Evolutionary conservation across 1,140 invertebrate genomes (phyloP).

Genomic region (Trichonephila clavata): DNA sequence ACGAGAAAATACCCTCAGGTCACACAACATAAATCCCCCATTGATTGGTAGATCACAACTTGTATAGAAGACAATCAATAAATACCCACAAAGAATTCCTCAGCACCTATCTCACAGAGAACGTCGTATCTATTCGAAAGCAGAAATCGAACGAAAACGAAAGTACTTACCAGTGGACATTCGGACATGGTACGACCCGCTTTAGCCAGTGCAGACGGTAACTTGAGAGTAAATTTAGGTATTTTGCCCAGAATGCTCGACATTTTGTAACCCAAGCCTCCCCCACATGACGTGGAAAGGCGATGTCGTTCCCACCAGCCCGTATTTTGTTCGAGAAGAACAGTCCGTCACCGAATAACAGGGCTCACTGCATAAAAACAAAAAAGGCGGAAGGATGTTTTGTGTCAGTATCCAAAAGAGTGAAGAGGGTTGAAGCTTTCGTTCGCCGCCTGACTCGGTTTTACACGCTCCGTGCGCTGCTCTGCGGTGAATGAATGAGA

Average conservation of each 20-base stretch:
- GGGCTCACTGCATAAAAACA: conserved; percentile 48
- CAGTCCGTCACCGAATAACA: conserved; percentile 17
- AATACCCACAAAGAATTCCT: neutral
- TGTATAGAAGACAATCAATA: conserved; percentile 25
- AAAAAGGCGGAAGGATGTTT: neutral
- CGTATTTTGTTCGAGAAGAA: conserved; percentile 66
- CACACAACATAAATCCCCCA: conserved; percentile 6
- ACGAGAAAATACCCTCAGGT: neutral
- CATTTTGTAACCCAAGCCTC: conserved; percentile 73
- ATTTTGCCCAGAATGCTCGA: conserved; percentile 75
- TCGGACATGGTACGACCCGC: conserved; percentile 75
- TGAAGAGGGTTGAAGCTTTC: neutral
- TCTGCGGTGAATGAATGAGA: conserved; percentile 54
- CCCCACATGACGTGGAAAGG: conserved; percentile 75
- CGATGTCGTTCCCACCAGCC: conserved; percentile 69
- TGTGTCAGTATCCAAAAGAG: conserved; percentile 36
- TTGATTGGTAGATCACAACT: conserved; percentile 11
- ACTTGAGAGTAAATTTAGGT: conserved; percentile 76
- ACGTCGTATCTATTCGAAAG: neutral
- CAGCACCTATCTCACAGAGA: neutral
- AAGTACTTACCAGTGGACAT: conserved; percentile 73
- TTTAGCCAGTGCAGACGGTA: conserved; percentile 73
- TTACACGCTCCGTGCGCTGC: conserved; percentile 27
- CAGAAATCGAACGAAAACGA: conserved; percentile 8
- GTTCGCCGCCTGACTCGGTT: neutral